Percentiles rank a stretch among this genome's conserved stretches.
These are phyloP conservation scores for Gymnopithys bicolor DNA, from an alignment of 2,797 vertebrate genomes.

Conservation along the genomic window DNA sequence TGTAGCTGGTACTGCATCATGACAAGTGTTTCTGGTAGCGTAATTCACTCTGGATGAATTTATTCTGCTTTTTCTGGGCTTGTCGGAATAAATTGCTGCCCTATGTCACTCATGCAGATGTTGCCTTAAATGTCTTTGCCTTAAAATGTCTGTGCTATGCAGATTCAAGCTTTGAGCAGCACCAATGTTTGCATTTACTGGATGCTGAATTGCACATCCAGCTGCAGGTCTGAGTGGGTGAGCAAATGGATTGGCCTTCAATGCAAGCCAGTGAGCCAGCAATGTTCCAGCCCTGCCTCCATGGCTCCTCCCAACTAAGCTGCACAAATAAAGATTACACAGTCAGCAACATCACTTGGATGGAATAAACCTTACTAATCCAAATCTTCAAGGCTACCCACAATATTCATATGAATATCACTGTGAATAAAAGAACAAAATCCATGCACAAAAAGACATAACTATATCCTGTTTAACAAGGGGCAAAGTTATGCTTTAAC, in stretches of 20 bases:
- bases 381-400: slow-evolving; percentile 40
- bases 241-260: rapidly evolving
- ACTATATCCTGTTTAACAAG: background rate
- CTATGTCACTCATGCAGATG: rapidly evolving
- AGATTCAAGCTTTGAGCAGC: background rate
- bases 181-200: background rate
- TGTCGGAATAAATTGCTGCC: background rate
- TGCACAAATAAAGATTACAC: slow-evolving; percentile 5
- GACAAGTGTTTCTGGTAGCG: rapidly evolving
- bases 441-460: background rate
- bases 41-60: background rate
- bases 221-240: background rate
- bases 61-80: background rate
- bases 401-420: background rate
- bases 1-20: background rate
- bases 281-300: background rate
- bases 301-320: background rate
- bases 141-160: background rate
- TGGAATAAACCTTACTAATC: slow-evolving; percentile 31
- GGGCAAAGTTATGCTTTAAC: background rate
- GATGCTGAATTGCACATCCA: background rate
- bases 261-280: background rate
- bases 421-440: background rate
- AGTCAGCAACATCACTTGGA: background rate
- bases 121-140: background rate